These are phyloP conservation scores for Myotis davidii DNA, from an alignment of 2,113 vertebrate genomes.

Conservation along the genomic window DNA sequence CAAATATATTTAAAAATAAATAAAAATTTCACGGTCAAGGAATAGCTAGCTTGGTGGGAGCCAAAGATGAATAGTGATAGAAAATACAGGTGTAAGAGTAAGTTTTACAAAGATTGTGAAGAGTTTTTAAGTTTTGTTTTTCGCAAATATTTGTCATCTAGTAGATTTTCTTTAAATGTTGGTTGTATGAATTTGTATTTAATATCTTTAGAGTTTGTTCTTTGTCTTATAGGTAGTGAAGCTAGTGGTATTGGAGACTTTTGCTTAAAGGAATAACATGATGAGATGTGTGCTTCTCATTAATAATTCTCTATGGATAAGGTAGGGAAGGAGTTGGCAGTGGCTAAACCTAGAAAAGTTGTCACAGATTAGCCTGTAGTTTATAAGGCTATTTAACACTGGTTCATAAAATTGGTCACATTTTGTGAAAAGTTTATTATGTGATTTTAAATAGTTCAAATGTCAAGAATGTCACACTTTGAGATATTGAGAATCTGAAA, in stretches of 20 bases:
- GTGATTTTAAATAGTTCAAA: background rate
- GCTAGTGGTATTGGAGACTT: background rate
- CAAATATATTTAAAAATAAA: too few species aligned
- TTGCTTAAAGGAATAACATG: background rate
- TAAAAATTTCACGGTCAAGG: background rate
- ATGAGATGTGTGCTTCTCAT: background rate
- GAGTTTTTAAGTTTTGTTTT: background rate
- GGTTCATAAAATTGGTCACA: background rate
- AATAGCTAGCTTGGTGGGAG: background rate
- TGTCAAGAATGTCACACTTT: background rate
- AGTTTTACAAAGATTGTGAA: background rate
- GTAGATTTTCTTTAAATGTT: background rate
- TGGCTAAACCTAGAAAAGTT: background rate
- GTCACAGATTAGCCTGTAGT: background rate
- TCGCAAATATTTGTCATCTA: background rate
- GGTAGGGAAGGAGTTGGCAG: background rate
- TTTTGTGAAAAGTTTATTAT: background rate
- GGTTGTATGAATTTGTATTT: background rate
- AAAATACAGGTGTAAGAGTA: background rate
- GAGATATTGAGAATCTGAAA: background rate
- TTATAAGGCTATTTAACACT: background rate
- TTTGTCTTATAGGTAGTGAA: background rate
- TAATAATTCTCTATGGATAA: background rate
- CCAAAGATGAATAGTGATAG: background rate
- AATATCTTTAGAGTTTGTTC: background rate